Base-by-base conservation (phyloP, 2,113 vertebrate species). In the Tympanuchus pallidicinctus region DNA sequence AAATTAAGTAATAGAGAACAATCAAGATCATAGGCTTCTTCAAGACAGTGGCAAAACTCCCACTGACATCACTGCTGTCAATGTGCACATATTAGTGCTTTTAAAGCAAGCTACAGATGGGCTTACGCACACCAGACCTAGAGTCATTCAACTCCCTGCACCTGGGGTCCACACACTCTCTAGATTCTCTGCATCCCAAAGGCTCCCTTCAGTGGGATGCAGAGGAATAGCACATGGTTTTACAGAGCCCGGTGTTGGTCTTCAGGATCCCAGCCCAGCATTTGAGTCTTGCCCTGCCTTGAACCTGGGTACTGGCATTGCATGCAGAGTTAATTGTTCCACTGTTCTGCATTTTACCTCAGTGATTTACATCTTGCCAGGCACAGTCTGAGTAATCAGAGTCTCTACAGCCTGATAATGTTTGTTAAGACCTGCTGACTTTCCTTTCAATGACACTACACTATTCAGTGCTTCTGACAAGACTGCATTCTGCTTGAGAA, bases 391-490 rank as follows among this genome's bases (percentile, higher is more conserved):
- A 72, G 52, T 11, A 88, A 78, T 83, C 88, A 90, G 64, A 93
- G 50, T 21, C 45, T 77, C 64, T 92, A 77, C 52, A 86, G 74
- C 48, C 28, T 65, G 30, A 3, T 67, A 81, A 70, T 64, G 59
- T 89, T 92, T 72, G 47, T 91, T 89, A 95, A 57, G 78, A 67
- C 75, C 84, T 88, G 60, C 78, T 87, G 87, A 50, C 63, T 94
- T 90, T 52, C 43, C 43, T 56, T 91, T 52, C 74, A 76, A 32
- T 76, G 40, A 66, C n/a, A 32, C 25, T 65, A 73, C 54, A 32
- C 48, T 28, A 30, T 75, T 86, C 88, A 76, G 63, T 25, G 52
- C 32, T 67, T 50, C 54, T 87, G 54, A 85, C 59, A 87, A 45
- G 54, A 82, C 65, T 93, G 60, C 63, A 66, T 94, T 94, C 83